Evolutionary conservation across 2,113 vertebrate species (phyloP), one percentile per base, ranked within the genome.

Genomic region (Myotis brandtii): DNA sequence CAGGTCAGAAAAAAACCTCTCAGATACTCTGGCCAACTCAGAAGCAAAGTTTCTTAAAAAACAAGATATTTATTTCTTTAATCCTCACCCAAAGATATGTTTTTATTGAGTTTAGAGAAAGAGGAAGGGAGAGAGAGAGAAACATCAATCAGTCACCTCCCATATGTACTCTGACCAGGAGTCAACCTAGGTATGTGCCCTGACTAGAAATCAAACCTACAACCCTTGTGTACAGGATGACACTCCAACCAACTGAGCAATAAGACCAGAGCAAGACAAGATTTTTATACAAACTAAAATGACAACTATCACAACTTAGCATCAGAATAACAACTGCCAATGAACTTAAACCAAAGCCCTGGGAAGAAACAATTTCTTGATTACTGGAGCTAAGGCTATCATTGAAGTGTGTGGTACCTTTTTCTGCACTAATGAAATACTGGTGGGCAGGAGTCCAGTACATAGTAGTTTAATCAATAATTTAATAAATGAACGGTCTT

Each of bases 1-100:
- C 62, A 94, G 66, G 64, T 62, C 8, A 96, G 85, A 90, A 93
- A 92, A 32, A 17, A 37, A 32, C 16, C 10, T 88, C 34, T 96
- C 30, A 92, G 48, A 52, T 25, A 80, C 46, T 76, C 27, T 54
- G 64, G 30, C n/a, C 17, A 40, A 75, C 7, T 48, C 7, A 40
- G 27, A 50, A 95, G n/a, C 67, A 93, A 73, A 82, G 11, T 43
- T 25, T 32, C 40, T 84, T 48, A 91, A 5, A 89, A 91, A 96
- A 67, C 11, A 91, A 83, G 25, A 62, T 43, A 83, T 85, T 66
- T 32, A 81, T 27, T 66, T 67, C n/a, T 8, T n/a, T 62, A 23
- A 62, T 27, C 64, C 32, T n/a, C 64, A 67, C 64, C 32, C 14
- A 2, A 18, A 32, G 30, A 9, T 18, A n/a, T 8, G 64, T n/a